Percentiles rank a stretch among this genome's conserved stretches.
Evolutionary conservation across 2,888 invertebrate species (phyloP).

Genomic region (Gnatocerus cornutus): DNA sequence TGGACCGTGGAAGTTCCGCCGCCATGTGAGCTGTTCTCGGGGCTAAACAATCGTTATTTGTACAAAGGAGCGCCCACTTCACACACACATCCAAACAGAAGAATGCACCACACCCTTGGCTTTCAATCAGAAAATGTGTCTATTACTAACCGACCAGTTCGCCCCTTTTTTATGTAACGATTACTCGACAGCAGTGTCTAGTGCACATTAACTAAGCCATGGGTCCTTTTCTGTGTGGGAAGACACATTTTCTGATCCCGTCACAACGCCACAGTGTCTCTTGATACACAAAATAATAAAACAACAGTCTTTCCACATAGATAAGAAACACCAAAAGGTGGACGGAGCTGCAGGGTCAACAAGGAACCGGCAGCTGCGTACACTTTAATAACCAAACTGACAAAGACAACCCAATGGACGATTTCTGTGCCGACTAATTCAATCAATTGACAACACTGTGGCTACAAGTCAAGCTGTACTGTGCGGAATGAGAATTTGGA

Average conservation of each 20-base stretch:
- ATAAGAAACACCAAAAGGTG: conserved; percentile 75
- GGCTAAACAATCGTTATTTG: conserved; percentile 67
- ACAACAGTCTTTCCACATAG: conserved; percentile 86
- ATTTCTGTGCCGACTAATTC: conserved; percentile 4
- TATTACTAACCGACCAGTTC: conserved; percentile 63
- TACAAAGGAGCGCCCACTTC: conserved; percentile 43
- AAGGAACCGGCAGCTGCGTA: conserved; percentile 27
- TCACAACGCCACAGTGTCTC: conserved; percentile 64
- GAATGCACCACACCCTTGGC: conserved; percentile 56
- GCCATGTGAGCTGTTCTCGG: conserved; percentile 69
- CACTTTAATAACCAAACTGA: conserved; percentile 48
- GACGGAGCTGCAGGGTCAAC: conserved; percentile 55
- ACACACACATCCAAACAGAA: conserved; percentile 53
- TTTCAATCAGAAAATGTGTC: conserved; percentile 82
- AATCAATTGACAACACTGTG: conserved; percentile 39
- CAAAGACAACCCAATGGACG: conserved; percentile 31
- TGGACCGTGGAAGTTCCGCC: conserved; percentile 69
- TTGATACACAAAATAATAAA: conserved; percentile 71
- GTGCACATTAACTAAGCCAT: conserved; percentile 77
- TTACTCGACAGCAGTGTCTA: conserved; percentile 71
- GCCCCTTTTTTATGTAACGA: conserved; percentile 30
- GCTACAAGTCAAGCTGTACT: conserved; percentile 23
- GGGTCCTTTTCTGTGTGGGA: conserved; percentile 79
- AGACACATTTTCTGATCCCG: conserved; percentile 88
- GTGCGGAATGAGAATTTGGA: conserved; percentile 15